phyloP scores from a whole-genome alignment of 2,888 invertebrate species.

The Callinectes sapidus region DNA sequence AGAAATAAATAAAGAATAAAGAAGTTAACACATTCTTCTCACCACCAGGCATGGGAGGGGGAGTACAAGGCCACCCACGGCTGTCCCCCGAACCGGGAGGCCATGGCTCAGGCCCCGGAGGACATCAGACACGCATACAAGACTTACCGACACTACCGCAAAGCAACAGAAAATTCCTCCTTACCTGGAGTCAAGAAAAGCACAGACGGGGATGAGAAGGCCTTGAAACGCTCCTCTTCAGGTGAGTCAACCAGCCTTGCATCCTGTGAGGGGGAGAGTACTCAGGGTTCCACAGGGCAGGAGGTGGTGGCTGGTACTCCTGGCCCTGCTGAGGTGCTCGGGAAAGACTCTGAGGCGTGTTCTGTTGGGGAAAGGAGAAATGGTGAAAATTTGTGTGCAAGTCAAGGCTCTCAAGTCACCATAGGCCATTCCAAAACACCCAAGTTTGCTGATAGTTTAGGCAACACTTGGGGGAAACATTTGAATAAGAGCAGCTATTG shows the following conservation, averaged over 20 bases:
- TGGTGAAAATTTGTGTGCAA: neutral
- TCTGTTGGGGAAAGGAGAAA: neutral
- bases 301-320: neutral
- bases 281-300: neutral
- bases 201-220: neutral
- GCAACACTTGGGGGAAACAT: slow-evolving; percentile 57
- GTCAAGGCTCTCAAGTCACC: neutral
- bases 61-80: slow-evolving; percentile 49
- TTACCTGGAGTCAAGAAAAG: neutral
- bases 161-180: neutral
- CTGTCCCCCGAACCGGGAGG: slow-evolving; percentile 51
- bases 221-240: neutral
- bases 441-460: neutral
- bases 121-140: slow-evolving; percentile 64
- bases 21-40: neutral
- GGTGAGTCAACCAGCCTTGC: neutral
- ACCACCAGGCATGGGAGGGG: slow-evolving; percentile 61
- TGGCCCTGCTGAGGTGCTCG: neutral
- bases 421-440: neutral
- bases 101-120: slow-evolving; percentile 55
- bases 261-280: neutral
- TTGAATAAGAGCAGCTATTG: slow-evolving; percentile 48
- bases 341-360: neutral
- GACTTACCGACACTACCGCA: slow-evolving; percentile 55
- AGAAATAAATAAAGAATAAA: neutral